Conservation (phyloP, 2,113 vertebrate species). For the Tauraco erythrolophus region DNA sequence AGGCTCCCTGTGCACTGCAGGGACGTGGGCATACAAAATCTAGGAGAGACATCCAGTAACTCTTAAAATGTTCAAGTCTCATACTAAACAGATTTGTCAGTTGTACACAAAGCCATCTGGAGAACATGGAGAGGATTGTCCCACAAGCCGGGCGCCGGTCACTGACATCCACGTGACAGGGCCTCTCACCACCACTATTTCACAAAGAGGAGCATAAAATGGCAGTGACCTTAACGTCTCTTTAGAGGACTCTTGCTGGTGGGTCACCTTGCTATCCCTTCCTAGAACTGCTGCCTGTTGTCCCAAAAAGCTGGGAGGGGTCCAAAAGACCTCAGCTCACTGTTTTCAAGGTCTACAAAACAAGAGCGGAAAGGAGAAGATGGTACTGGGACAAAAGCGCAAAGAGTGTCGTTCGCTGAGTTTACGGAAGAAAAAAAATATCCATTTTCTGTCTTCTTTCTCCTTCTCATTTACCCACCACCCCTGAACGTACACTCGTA, state of each 20-base stretch:
- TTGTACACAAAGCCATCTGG: constrained; percentile 13
- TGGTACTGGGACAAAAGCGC: rapidly evolving
- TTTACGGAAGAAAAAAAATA: neutral
- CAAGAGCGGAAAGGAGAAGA: neutral
- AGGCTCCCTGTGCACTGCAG: neutral
- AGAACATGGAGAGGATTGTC: neutral
- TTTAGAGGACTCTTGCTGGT: neutral
- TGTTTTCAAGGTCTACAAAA: neutral
- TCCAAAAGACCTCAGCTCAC: neutral
- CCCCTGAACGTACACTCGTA: neutral
- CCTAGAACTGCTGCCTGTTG: neutral
- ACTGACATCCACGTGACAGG: too few species aligned
- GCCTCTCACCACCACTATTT: neutral
- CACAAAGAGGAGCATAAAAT: neutral
- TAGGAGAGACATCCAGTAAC: constrained; percentile 31
- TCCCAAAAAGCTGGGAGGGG: neutral
- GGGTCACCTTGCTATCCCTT: neutral
- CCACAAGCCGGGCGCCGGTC: rapidly evolving
- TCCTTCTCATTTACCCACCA: neutral
- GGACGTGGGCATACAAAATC: neutral
- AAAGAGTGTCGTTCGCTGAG: neutral
- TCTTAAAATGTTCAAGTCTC: constrained; percentile 4
- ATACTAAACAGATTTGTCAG: neutral
- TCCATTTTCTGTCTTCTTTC: neutral
- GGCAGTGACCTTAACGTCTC: neutral